Conservation (phyloP, 2,113 vertebrate species). For the Laticauda laticaudata region DNA sequence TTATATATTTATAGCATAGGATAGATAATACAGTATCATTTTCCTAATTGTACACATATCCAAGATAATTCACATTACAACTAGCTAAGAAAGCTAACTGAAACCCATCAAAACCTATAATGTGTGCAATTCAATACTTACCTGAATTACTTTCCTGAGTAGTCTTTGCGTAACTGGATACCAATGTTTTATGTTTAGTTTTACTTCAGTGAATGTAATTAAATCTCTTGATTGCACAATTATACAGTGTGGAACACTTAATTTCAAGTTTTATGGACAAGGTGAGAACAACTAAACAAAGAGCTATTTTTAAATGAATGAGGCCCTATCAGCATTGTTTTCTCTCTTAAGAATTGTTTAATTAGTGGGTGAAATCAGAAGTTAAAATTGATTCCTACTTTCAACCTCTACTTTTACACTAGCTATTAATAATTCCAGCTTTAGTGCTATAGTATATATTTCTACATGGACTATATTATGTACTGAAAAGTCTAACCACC, state of each 20-base stretch:
- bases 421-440: neutral
- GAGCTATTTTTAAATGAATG: neutral
- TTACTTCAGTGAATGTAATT: neutral
- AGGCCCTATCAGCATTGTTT: neutral
- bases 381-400: neutral
- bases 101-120: neutral
- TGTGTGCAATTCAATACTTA: conserved; percentile 4
- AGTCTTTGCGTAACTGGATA: conserved; percentile 8
- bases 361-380: neutral
- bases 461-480: neutral
- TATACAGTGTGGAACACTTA: neutral
- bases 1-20: too few relatives aligned
- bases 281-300: neutral
- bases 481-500: neutral
- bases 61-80: conserved; percentile 2
- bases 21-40: neutral
- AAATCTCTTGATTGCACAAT: neutral
- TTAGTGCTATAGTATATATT: neutral
- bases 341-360: neutral
- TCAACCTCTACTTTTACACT: neutral
- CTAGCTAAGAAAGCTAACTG: conserved; percentile 14
- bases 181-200: neutral
- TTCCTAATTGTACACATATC: conserved; percentile 3
- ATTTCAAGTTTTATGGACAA: conserved; percentile 10
- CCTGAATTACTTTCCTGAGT: neutral